Evolutionary conservation across 2,797 vertebrate species (phyloP), one percentile per base, ranked within the genome.

Genomic region (Hyperoplus immaculatus): DNA sequence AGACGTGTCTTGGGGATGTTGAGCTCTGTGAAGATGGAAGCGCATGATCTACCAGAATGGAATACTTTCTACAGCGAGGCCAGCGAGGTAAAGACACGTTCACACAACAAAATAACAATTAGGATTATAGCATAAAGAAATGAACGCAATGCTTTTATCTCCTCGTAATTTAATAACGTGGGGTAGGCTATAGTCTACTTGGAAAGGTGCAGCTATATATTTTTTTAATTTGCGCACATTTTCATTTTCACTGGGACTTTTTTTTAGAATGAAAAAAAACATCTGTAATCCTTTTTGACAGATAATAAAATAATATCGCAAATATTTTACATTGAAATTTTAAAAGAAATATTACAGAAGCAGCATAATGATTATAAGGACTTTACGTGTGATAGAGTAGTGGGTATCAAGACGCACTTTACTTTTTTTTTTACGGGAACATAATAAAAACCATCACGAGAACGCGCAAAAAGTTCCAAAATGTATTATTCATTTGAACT

Each of bases 11-110:
- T 88, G 89, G 95, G 95, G 94, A 96, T 97, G 96, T 95, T 96
- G 95, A 96, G 94, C 85, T 96, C 96, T 38, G 95, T 96, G 94
- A 97, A 96, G 93, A 97, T 97, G 96, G 96, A 96, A 93, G 93
- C 94, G 14, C 96, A 96, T 60, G 96, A 97, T 83, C 84, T 96
- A 75, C 90, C 96, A 41, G 96, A 97, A 80, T 97, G 96, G 96
- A 96, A 93, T 91, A 92, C 93, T 66, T 97, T 96, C 88, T 96
- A 96, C 94, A 94, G 90, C 49, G 96, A 97, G 75, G 83, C 95
- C 75, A 95, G 89, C n/a, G 96, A 97, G 94, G 96, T 97, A 90
- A 92, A 85, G n/a, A 58, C 65, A 18, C 49, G 16, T 3, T 18
- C 43, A 62, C 29, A 36, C n/a, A 13, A 0, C 3, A 4, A 16